A percentile compares a stretch with the other conserved stretches of the same genome.
Evolutionary conservation across 2,113 vertebrate genomes (phyloP).

Genomic region (Leptocoma aspasia): DNA sequence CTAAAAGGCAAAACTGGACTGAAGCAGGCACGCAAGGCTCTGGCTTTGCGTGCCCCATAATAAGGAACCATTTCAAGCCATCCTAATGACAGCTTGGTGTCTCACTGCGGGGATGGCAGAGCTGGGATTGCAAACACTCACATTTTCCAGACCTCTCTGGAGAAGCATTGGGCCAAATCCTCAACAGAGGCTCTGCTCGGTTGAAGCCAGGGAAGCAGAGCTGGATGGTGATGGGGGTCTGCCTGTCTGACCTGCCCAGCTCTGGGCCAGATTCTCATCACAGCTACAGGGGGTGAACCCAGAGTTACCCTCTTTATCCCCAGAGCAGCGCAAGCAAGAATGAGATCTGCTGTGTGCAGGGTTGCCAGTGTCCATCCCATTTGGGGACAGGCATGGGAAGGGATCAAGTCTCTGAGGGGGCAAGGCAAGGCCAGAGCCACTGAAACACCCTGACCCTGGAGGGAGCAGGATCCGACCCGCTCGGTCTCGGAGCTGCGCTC

Average conservation of each 20-base stretch:
- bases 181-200: neutral
- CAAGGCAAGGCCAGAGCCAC: neutral
- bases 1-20: neutral
- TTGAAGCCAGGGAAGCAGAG: neutral
- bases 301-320: neutral
- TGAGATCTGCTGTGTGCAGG: neutral
- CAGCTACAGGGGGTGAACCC: neutral
- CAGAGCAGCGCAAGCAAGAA: neutral
- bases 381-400: neutral
- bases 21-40: conserved; percentile 26
- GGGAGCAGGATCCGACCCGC: neutral
- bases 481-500: accelerated
- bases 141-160: conserved; percentile 33
- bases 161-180: neutral
- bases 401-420: neutral
- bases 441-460: neutral
- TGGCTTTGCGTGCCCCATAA: conserved; percentile 5
- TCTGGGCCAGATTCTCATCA: neutral
- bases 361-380: accelerated
- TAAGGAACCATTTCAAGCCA: conserved; percentile 33
- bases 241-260: neutral
- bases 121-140: conserved; percentile 34
- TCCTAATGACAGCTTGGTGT: conserved; percentile 54
- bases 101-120: neutral
- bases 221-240: neutral